Evolutionary conservation across 1,140 invertebrate genomes (phyloP), one percentile per base, ranked within the genome.

Genomic region (Euwallacea fornicatus): DNA sequence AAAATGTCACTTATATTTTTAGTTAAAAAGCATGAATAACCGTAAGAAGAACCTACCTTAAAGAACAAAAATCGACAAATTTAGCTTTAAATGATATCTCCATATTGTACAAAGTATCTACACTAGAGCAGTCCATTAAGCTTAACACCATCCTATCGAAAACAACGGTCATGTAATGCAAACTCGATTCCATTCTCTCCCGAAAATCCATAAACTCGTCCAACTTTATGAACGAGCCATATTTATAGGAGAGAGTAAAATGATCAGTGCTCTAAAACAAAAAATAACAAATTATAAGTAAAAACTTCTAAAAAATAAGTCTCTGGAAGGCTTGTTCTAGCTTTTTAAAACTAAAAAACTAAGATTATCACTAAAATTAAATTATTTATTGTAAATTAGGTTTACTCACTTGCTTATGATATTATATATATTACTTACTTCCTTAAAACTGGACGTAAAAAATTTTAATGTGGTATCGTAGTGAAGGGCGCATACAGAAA

Each of bases 151-250:
- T 89, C 69, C 89, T 88, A 82, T 97, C 95, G 15, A 92, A 86
- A 2, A 88, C 90, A 13, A 90, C 88, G 70, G 86, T 84, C 7
- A 89, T 88, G 81, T 91, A 91, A 82, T 96, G 93, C 58, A 94
- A 83, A 67, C 95, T 97, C 77, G 91, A 89, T 70, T 92, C 89
- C 44, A 98, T 81, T 66, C 90, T 85, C 78, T 93, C 89, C 75
- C 90, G 86, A 78, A 96, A 93, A 76, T 93, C 89, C 68, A 95
- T 88, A 81, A 98, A 94, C 82, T 98, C 95, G 74, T 92, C 87
- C 75, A 98, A 89, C 85, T 97, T 96, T 63, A 91, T 87, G 83
- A 97, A 97, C 47, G 94, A 95, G 10, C 95, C 96, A 82, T 90
- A 97, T 79, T 96, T 96, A 82, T 97, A 98, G 2, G 93, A 93